A percentile compares a stretch with the other conserved stretches of the same genome.
phyloP scores from a whole-genome alignment of 1,140 invertebrate genomes.

The Coelopa frigida region DNA sequence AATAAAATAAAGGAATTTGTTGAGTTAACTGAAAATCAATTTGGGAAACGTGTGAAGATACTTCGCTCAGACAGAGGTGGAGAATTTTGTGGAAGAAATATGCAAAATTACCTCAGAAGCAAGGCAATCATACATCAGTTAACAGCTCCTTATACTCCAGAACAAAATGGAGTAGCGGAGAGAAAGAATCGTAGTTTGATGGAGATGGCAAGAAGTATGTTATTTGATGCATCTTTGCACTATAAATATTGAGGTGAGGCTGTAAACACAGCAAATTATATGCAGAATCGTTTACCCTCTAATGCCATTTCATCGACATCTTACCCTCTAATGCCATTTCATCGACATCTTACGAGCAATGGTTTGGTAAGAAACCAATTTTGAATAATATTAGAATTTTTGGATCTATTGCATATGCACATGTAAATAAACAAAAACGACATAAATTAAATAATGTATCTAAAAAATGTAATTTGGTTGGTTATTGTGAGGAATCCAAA shows the following conservation, averaged over 20 bases:
- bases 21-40: conserved; percentile 16
- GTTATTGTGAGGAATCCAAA: too few relatives aligned
- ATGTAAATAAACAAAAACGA: too few relatives aligned
- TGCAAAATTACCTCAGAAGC: conserved; percentile 14
- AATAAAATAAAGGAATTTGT: conserved; percentile 12
- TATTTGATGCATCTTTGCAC: background rate
- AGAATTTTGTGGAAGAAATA: conserved; percentile 18
- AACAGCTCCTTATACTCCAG: conserved; percentile 30
- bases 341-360: too few relatives aligned
- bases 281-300: conserved; percentile 14
- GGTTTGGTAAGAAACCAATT: too few relatives aligned
- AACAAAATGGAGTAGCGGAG: conserved; percentile 41
- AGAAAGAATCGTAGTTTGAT: conserved; percentile 2
- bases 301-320: too few relatives aligned
- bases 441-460: too few relatives aligned
- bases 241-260: conserved; percentile 35
- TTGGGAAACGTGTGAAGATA: conserved; percentile 17
- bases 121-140: conserved; percentile 19
- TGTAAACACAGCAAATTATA: conserved; percentile 20
- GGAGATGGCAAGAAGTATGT: conserved; percentile 5
- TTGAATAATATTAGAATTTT: too few relatives aligned
- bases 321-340: too few relatives aligned
- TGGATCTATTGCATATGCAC: too few relatives aligned
- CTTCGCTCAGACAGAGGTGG: conserved; percentile 25
- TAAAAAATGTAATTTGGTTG: too few relatives aligned